These are phyloP conservation scores for Danaus chrysippus DNA, from an alignment of 2,888 invertebrate genomes.

Conservation along the genomic window DNA sequence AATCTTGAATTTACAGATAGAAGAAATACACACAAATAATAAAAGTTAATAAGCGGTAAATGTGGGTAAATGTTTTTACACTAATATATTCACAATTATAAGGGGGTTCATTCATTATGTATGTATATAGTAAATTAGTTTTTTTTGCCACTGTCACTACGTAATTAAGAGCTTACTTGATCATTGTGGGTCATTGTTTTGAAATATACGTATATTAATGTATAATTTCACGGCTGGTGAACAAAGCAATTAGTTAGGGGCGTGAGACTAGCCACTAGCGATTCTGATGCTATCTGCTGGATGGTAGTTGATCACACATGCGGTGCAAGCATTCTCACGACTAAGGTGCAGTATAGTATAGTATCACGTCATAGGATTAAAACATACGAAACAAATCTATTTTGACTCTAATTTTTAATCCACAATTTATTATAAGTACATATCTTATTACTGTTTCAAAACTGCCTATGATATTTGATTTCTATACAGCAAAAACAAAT, in stretches of 20 bases:
- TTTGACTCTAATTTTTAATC: background rate
- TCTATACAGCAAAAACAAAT: no score
- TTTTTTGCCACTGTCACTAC: slow-evolving; percentile 1
- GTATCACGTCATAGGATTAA: slow-evolving; percentile 7
- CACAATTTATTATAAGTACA: no score
- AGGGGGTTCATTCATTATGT: slow-evolving; percentile 28
- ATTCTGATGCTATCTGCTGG: slow-evolving; percentile 43
- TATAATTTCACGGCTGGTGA: slow-evolving; percentile 67
- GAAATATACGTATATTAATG: slow-evolving; percentile 57
- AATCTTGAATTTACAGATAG: no score
- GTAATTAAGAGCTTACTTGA: slow-evolving; percentile 19
- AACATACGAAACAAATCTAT: background rate
- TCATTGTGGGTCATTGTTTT: slow-evolving; percentile 47
- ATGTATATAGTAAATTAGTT: slow-evolving; percentile 3
- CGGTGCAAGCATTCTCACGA: slow-evolving; percentile 35
- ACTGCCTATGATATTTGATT: no score
- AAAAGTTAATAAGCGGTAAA: no score
- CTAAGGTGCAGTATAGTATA: background rate
- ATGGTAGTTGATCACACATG: slow-evolving; percentile 34
- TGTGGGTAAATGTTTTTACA: no score
- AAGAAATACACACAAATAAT: no score
- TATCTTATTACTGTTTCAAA: no score
- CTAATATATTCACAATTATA: slow-evolving; percentile 10
- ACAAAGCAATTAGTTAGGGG: slow-evolving; percentile 64
- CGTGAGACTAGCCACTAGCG: slow-evolving; percentile 54